Conservation (phyloP, 2,113 vertebrate species). For the Thalassoma bifasciatum region DNA sequence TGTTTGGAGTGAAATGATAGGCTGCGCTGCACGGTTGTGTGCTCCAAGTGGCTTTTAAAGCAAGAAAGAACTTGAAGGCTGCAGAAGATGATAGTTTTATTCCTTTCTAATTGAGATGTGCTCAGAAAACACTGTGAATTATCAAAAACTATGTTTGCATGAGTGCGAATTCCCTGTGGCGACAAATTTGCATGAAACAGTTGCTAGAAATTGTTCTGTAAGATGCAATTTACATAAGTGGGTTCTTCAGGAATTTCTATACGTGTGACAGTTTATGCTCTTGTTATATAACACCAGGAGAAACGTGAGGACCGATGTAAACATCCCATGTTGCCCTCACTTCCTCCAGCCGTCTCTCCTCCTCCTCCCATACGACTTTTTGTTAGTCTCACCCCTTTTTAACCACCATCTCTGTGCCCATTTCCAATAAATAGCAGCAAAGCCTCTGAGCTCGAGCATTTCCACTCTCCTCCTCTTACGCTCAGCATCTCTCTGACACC, state of each 20-base stretch:
- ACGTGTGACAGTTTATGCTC: background rate
- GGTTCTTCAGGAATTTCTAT: background rate
- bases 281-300: background rate
- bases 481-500: constrained; percentile 51
- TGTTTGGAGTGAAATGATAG: constrained; percentile 56
- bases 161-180: background rate
- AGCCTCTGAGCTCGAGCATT: constrained; percentile 16
- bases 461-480: constrained; percentile 35
- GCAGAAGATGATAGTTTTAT: constrained; percentile 3
- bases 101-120: constrained; percentile 23
- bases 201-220: background rate
- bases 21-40: constrained; percentile 6
- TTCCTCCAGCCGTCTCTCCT: constrained; percentile 38
- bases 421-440: constrained; percentile 81
- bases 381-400: constrained; percentile 21
- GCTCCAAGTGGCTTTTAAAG: constrained; percentile 32
- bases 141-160: background rate
- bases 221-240: constrained; percentile 19
- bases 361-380: background rate
- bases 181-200: background rate
- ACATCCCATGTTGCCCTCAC: constrained; percentile 21
- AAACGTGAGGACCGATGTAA: constrained; percentile 9
- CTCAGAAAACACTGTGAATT: background rate
- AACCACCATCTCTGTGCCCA: constrained; percentile 74
- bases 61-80: constrained; percentile 12